Evolutionary conservation across 2,888 invertebrate genomes (phyloP), one percentile per base, ranked within the genome.

Genomic region (Pristionchus japonicus): DNA sequence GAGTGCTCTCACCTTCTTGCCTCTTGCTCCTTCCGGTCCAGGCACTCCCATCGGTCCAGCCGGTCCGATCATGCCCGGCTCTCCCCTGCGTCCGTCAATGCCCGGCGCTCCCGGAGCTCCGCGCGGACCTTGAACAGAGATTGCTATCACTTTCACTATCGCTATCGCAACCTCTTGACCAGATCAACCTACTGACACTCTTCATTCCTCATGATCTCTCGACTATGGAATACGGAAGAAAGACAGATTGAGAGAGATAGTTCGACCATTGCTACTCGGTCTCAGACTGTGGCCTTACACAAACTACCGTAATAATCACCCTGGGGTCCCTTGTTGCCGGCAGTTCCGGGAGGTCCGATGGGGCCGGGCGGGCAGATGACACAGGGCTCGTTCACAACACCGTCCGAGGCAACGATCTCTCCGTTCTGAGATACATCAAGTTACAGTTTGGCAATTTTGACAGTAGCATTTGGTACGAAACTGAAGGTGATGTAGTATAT

Each of bases 361-460:
- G 93, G 89, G 86, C 94, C 94, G 87, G 92, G 90, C 86, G 94
- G 94, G 91, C 94, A 94, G 91, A 94, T 93, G 57, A 93, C 87
- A 88, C 94, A 93, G 34, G 94, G 93, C 90, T 93, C 93, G 84
- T 90, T 89, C 49, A 80, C 89, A 74, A 92, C 89, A 83, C 92
- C 92, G 37, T 92, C 92, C 20, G 90, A 89, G 64, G 90, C 89
- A 27, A 90, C 92, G 67, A 91, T 88, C 52, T 90, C 90, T 61
- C 93, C 93, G 87, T 92, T 91, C 88, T 90, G 87, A 61, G 23
- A n/a, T n/a, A n/a, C n/a, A n/a, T n/a, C n/a, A n/a, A n/a, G n/a
- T n/a, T n/a, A n/a, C n/a, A n/a, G n/a, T n/a, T n/a, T n/a, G n/a
- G n/a, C n/a, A n/a, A n/a, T n/a, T n/a, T n/a, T n/a, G n/a, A n/a